Evolutionary conservation across 2,113 vertebrate species (phyloP), one percentile per base, ranked within the genome.

Genomic region (Lasiurus cinereus): DNA sequence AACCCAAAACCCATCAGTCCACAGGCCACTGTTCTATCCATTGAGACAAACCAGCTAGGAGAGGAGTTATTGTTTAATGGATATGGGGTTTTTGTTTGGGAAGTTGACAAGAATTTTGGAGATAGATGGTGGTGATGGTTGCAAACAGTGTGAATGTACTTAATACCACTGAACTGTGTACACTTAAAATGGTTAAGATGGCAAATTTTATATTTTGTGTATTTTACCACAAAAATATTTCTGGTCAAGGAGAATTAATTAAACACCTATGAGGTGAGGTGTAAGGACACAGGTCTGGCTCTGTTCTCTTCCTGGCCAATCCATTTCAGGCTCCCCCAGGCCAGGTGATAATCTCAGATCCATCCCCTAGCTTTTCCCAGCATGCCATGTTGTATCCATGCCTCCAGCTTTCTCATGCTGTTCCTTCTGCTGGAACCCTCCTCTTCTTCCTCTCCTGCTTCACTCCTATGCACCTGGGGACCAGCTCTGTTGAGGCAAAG

Each of bases 371-470:
- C 52, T 76, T 31, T 15, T 3, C 13, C 46, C 39, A 59, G 52
- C 74, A 13, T 8, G 6, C 5, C 22, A 0, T 21, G 1, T 3
- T 16, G 36, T 13, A 3, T 6, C 54, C 56, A 0, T 0, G 6
- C 13, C 48, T 24, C 16, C 16, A 27, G 3, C 24, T 8, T 46
- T 52, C 79, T 50, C 13, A 13, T 15, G 54, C n/a, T 22, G 10
- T 29, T 66, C 39, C 15, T 70, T 74, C 67, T 19, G 11, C 78
- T 72, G 19, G 56, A 79, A 48, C 48, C 19, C 13, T 39, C 56
- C 50, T 70, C 14, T 69, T 24, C n/a, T 64, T 83, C 76, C 14
- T 77, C n/a, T 1, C 29, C 72, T 27, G n/a, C 93, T 46, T 56
- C 33, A 29, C 22, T 64, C 64, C 16, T 4, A 24, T 7, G 6